Evolutionary conservation across 2,888 invertebrate genomes (phyloP).

Genomic region (Aleiodes alternator): DNA sequence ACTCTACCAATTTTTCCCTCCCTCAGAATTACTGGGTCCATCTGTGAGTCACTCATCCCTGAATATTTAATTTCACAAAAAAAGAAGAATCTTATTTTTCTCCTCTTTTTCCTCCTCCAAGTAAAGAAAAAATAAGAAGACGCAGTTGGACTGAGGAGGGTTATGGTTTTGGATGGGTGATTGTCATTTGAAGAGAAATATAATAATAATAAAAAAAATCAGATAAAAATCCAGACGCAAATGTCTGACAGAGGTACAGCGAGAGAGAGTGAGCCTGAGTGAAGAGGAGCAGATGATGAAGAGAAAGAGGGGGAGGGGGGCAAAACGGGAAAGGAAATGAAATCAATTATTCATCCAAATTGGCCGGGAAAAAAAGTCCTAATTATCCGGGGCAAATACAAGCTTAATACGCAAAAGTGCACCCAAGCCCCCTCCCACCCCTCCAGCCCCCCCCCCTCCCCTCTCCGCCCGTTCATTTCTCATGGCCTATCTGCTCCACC

Average conservation of each 20-base stretch:
- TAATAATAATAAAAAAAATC: conserved; percentile 51
- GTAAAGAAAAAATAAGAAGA: background rate
- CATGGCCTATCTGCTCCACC: conserved; percentile 67
- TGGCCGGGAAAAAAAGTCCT: conserved; percentile 74
- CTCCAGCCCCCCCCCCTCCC: conserved; percentile 46
- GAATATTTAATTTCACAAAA: conserved; percentile 70
- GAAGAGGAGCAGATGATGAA: conserved; percentile 21
- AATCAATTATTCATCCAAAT: conserved; percentile 76
- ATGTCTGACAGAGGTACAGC: conserved; percentile 47
- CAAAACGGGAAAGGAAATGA: conserved; percentile 58
- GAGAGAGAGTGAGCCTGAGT: conserved; percentile 1
- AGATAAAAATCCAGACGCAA: conserved; percentile 36
- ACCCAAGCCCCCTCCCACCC: conserved; percentile 54
- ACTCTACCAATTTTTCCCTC: conserved; percentile 2
- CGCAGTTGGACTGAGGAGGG: conserved; percentile 4
- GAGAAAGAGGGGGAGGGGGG: conserved; percentile 45
- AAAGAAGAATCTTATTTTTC: conserved; percentile 67
- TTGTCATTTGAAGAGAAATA: conserved; percentile 72
- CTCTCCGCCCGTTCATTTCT: conserved; percentile 56
- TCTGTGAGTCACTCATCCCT: conserved; percentile 53
- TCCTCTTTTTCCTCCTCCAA: conserved; percentile 6
- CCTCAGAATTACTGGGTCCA: conserved; percentile 27
- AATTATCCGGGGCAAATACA: conserved; percentile 75
- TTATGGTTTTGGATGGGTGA: conserved; percentile 58
- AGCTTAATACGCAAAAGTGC: conserved; percentile 73